A percentile compares a stretch with the other conserved stretches of the same genome.
These are phyloP conservation scores for Daktulosphaira vitifoliae DNA, from an alignment of 1,140 invertebrate genomes.

Conservation along the genomic window DNA sequence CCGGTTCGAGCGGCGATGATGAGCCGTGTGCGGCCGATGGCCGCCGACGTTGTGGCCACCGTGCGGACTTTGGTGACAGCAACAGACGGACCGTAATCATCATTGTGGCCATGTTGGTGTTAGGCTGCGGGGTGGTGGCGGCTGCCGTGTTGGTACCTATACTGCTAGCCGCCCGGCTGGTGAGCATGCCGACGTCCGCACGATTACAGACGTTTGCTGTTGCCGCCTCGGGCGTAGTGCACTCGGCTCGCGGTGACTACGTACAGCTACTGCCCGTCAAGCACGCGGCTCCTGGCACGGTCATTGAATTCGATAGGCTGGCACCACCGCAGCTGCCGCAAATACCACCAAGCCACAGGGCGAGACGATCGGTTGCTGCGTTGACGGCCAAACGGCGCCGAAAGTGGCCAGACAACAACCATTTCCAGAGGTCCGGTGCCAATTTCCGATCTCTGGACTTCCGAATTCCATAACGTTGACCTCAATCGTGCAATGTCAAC, in stretches of 20 bases:
- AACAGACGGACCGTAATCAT: constrained; percentile 24
- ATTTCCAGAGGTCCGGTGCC: not conserved
- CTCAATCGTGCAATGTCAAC: too few relatives aligned
- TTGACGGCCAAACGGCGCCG: not conserved
- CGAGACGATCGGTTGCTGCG: not conserved
- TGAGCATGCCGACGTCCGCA: constrained; percentile 23
- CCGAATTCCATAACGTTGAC: not conserved
- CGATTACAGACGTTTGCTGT: constrained; percentile 33
- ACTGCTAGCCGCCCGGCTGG: constrained; percentile 25
- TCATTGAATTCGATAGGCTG: constrained; percentile 9
- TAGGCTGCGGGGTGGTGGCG: constrained; percentile 32
- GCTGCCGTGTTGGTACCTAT: constrained; percentile 34
- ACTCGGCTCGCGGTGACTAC: constrained; percentile 31
- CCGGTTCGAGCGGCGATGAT: not conserved
- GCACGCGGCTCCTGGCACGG: constrained; percentile 23
- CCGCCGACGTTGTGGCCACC: not conserved
- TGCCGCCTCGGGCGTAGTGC: constrained; percentile 30
- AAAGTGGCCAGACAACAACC: not conserved
- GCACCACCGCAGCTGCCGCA: not conserved
- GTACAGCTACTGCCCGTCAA: constrained; percentile 32
- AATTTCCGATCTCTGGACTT: constrained; percentile 1
- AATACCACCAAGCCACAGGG: not conserved
- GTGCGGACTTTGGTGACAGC: not conserved
- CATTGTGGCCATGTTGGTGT: constrained; percentile 27
- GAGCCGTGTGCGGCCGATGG: not conserved